Percentiles rank a stretch among this genome's conserved stretches.
Evolutionary conservation across 1,140 invertebrate genomes (phyloP).

Genomic region (Parapsyche elsis): DNA sequence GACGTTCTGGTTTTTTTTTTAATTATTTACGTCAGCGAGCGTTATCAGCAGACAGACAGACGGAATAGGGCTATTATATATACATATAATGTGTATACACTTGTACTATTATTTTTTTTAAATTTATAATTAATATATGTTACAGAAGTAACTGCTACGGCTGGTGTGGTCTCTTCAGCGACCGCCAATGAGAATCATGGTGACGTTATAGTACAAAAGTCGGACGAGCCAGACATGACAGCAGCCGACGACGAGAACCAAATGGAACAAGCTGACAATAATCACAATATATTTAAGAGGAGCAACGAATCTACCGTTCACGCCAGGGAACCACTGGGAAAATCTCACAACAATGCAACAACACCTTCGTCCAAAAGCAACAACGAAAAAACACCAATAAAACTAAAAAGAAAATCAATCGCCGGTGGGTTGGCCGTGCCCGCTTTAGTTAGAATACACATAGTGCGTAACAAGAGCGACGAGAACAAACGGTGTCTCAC

Average conservation of each 20-base stretch:
- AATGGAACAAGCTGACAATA: conserved; percentile 46
- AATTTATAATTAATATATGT: neutral
- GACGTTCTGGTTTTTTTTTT: no score
- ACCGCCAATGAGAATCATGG: neutral
- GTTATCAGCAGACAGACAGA: no score
- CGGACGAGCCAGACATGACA: neutral
- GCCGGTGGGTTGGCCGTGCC: conserved; percentile 47
- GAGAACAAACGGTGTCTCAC: neutral
- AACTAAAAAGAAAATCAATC: conserved; percentile 37
- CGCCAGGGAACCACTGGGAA: neutral
- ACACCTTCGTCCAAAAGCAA: neutral
- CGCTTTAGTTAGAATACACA: conserved; percentile 52
- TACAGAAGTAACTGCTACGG: neutral
- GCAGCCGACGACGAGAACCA: neutral
- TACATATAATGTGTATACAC: no score
- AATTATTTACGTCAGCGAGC: no score
- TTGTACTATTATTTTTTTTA: no score
- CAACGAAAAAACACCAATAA: conserved; percentile 19
- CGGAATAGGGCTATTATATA: no score
- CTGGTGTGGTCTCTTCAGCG: no score
- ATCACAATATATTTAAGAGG: conserved; percentile 50
- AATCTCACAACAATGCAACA: neutral
- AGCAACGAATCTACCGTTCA: conserved; percentile 6
- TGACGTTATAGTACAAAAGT: neutral
- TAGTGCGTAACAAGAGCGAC: conserved; percentile 47